phyloP scores from a whole-genome alignment of 2,888 invertebrate genomes.

The Oxytorus armatus region DNA sequence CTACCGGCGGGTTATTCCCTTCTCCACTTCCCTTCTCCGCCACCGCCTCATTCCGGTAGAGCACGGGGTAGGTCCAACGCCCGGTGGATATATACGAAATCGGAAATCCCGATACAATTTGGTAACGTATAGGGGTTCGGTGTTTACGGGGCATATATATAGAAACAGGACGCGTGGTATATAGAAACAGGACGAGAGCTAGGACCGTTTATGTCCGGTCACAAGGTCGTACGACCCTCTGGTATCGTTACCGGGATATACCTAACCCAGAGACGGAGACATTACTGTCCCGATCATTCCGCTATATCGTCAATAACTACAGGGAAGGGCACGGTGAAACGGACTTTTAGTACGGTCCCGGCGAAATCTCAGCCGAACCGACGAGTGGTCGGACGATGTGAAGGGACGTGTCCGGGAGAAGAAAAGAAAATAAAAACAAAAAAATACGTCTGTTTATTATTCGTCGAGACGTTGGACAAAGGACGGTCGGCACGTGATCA shows the following conservation, averaged over 20 bases:
- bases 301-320: neutral
- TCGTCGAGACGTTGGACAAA: conserved; percentile 14
- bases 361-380: neutral
- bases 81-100: conserved; percentile 44
- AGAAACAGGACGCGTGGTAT: neutral
- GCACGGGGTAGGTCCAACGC: conserved; percentile 11
- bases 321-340: neutral
- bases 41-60: conserved; percentile 16
- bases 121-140: conserved; percentile 44
- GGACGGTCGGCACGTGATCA: neutral
- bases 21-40: too few relatives aligned
- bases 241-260: conserved; percentile 31
- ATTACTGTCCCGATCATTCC: conserved; percentile 12
- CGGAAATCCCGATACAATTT: conserved; percentile 66
- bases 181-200: conserved; percentile 11
- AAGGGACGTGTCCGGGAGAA: neutral
- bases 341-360: conserved; percentile 14
- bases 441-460: conserved; percentile 51
- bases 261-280: neutral
- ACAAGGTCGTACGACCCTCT: conserved; percentile 42
- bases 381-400: too few relatives aligned
- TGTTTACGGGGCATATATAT: neutral
- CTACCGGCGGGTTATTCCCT: conserved; percentile 54
- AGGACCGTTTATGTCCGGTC: neutral
- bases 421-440: neutral